Percentiles rank a stretch among this genome's conserved stretches.
Conservation (phyloP, 2,113 vertebrate genomes). For the Platichthys flesus region DNA sequence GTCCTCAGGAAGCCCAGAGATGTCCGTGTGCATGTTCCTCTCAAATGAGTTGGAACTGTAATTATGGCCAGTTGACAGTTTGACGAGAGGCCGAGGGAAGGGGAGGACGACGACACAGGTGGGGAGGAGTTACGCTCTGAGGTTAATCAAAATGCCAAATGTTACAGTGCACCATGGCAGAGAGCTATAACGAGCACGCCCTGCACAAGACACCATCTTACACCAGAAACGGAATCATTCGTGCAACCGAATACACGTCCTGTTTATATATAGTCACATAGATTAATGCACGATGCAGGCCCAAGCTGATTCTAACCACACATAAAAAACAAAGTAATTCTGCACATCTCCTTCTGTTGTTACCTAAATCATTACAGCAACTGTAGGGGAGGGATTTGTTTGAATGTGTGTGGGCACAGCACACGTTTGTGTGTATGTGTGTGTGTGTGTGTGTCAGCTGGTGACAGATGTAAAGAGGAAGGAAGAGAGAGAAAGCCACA, state of each 20-base stretch:
- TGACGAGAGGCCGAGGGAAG: slow-evolving; percentile 53
- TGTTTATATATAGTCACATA: slow-evolving; percentile 29
- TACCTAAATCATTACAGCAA: slow-evolving; percentile 31
- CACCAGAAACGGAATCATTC: slow-evolving; percentile 51
- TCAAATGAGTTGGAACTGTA: slow-evolving; percentile 63
- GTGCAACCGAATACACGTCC: slow-evolving; percentile 16
- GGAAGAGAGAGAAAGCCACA: slow-evolving; percentile 28
- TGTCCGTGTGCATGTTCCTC: slow-evolving; percentile 23
- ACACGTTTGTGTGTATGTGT: no score
- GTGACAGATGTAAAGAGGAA: slow-evolving; percentile 44
- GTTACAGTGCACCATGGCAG: slow-evolving; percentile 49
- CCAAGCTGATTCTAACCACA: background rate
- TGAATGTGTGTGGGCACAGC: background rate
- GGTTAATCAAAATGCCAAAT: slow-evolving; percentile 77
- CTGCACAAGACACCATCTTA: slow-evolving; percentile 45
- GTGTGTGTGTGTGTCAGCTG: slow-evolving; percentile 32
- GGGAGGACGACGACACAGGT: slow-evolving; percentile 7
- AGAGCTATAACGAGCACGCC: slow-evolving; percentile 57
- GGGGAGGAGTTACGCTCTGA: slow-evolving; percentile 29
- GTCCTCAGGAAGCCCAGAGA: slow-evolving; percentile 17
- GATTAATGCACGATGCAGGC: background rate
- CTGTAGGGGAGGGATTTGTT: slow-evolving; percentile 10
- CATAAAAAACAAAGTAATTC: background rate
- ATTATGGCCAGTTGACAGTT: slow-evolving; percentile 81
- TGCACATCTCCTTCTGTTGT: background rate